These are phyloP conservation scores for Pampus argenteus DNA, from an alignment of 2,797 vertebrate species.

Conservation along the genomic window DNA sequence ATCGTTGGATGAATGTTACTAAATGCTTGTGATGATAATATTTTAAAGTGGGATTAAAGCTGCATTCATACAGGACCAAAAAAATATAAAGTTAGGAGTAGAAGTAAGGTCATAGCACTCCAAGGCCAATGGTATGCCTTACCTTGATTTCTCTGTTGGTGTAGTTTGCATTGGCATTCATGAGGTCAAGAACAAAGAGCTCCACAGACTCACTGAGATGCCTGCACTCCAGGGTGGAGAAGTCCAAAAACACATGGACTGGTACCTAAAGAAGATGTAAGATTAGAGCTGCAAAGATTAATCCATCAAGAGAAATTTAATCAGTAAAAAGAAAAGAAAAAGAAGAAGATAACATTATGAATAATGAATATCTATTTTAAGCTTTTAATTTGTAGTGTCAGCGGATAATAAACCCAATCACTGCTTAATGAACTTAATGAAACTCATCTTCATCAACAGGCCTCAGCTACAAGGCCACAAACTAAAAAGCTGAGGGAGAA, in stretches of 20 bases:
- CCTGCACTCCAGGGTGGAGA: conserved; percentile 89
- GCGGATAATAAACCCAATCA: conserved; percentile 17
- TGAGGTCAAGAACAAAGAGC: conserved; percentile 93
- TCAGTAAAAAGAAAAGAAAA: background rate
- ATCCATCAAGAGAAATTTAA: too few relatives aligned
- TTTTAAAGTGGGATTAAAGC: background rate
- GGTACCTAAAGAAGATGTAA: conserved; percentile 87
- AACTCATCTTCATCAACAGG: conserved; percentile 22
- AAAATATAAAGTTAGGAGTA: background rate
- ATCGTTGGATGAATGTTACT: background rate
- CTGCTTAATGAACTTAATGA: background rate
- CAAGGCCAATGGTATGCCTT: background rate
- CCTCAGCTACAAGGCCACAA: conserved; percentile 24
- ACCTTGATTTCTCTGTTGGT: conserved; percentile 92
- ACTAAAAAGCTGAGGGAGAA: conserved; percentile 22
- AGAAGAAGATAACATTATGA: background rate
- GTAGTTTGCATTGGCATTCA: conserved; percentile 89
- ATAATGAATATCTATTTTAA: conserved; percentile 7
- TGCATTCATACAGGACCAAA: background rate
- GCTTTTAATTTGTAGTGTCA: background rate
- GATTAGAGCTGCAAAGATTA: too few relatives aligned
- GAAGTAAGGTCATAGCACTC: background rate
- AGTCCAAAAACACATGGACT: conserved; percentile 95
- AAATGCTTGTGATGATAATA: background rate
- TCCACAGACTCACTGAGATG: conserved; percentile 91